These are phyloP conservation scores for Chionomys nivalis DNA, from an alignment of 2,113 vertebrate species.

Conservation along the genomic window DNA sequence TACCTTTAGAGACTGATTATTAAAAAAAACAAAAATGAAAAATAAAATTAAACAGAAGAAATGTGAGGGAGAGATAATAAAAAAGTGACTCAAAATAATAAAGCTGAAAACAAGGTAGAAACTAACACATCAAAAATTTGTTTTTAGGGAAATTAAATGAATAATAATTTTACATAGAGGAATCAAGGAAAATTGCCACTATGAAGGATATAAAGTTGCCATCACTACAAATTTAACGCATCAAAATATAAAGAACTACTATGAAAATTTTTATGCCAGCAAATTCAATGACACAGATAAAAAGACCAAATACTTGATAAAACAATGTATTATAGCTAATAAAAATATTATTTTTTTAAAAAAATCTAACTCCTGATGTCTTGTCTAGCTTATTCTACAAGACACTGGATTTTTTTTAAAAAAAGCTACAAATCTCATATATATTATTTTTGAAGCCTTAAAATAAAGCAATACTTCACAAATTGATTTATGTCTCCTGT, in stretches of 20 bases:
- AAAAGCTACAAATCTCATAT: background rate
- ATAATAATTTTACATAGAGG: background rate
- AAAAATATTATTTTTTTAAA: background rate
- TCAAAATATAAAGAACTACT: background rate
- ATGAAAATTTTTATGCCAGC: background rate
- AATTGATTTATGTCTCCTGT: background rate
- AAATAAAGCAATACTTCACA: background rate
- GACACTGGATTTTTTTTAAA: background rate
- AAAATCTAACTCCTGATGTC: background rate
- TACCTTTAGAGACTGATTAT: background rate
- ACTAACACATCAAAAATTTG: background rate
- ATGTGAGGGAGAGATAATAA: background rate
- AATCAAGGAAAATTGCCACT: background rate
- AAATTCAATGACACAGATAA: background rate
- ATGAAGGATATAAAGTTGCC: background rate
- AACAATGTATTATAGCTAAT: background rate
- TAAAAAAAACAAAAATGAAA: background rate
- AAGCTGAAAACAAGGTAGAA: background rate
- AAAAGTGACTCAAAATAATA: background rate
- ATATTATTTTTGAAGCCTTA: slow-evolving; percentile 21
- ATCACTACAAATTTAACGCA: slow-evolving; percentile 4
- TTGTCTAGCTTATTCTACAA: background rate
- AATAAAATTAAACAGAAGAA: background rate
- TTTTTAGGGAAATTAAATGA: background rate
- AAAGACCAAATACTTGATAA: background rate